These are phyloP conservation scores for Morone saxatilis DNA, from an alignment of 2,113 vertebrate species.

Conservation along the genomic window DNA sequence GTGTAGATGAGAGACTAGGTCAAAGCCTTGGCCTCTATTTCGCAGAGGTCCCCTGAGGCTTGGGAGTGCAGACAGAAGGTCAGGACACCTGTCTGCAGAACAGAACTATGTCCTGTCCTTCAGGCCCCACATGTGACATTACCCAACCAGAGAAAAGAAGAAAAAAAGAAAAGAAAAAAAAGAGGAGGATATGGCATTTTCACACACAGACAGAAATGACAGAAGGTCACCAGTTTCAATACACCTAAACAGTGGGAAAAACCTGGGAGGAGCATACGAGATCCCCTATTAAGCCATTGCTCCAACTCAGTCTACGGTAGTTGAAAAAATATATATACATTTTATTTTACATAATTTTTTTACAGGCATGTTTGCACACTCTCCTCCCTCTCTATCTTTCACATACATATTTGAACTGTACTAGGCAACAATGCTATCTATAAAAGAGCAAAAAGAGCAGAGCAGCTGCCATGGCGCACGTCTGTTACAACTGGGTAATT, in stretches of 20 bases:
- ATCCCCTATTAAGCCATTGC: neutral
- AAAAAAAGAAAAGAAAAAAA: neutral
- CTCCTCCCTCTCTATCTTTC: neutral
- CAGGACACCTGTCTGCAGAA: slow-evolving; percentile 74
- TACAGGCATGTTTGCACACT: neutral
- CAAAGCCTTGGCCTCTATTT: slow-evolving; percentile 80
- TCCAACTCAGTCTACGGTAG: neutral
- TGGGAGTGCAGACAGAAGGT: slow-evolving; percentile 74
- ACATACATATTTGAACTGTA: slow-evolving; percentile 3
- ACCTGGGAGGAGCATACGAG: neutral
- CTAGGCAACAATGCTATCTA: slow-evolving; percentile 17
- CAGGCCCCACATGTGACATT: slow-evolving; percentile 51
- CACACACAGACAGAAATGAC: slow-evolving; percentile 16
- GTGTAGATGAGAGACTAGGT: slow-evolving; percentile 70
- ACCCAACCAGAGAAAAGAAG: slow-evolving; percentile 21
- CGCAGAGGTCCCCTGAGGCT: slow-evolving; percentile 64
- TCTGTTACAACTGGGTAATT: slow-evolving; percentile 57
- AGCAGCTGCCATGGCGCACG: slow-evolving; percentile 27
- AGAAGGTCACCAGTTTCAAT: slow-evolving; percentile 43
- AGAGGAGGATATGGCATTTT: slow-evolving; percentile 19
- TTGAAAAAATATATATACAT: neutral
- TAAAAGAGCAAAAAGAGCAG: slow-evolving; percentile 17
- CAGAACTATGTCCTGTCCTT: slow-evolving; percentile 74
- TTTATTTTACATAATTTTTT: neutral
- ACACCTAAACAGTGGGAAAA: slow-evolving; percentile 4